Evolutionary conservation across 1,140 invertebrate genomes (phyloP).

Genomic region (Panagrolaimus sp.): DNA sequence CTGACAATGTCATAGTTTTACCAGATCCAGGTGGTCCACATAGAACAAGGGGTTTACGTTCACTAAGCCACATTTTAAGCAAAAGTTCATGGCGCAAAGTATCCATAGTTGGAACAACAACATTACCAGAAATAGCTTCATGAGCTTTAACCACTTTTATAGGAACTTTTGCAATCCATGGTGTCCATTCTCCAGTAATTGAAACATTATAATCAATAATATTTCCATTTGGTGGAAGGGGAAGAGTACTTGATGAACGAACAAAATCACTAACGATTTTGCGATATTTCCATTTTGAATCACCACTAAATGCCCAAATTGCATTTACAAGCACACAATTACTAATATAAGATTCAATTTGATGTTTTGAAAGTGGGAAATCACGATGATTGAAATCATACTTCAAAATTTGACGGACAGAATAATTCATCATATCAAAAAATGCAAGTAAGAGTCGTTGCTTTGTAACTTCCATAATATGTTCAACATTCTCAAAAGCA

Average conservation of each 20-base stretch:
- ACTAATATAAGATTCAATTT: constrained; percentile 80
- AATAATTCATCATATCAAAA: constrained; percentile 95
- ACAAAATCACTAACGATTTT: constrained; percentile 92
- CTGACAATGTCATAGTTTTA: constrained; percentile 99
- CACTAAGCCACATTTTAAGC: constrained; percentile 94
- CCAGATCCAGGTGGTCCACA: constrained; percentile 98
- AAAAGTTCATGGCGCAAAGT: constrained; percentile 95
- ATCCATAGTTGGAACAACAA: constrained; percentile 96
- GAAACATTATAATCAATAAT: constrained; percentile 62
- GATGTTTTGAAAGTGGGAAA: constrained; percentile 82
- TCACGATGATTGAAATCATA: constrained; percentile 89
- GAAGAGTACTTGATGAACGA: constrained; percentile 83
- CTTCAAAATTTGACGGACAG: constrained; percentile 74
- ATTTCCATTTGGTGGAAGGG: constrained; percentile 71
- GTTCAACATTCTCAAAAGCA: constrained; percentile 78
- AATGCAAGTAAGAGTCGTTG: constrained; percentile 85
- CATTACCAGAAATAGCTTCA: constrained; percentile 93
- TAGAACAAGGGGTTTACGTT: constrained; percentile 96
- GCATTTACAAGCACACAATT: constrained; percentile 60
- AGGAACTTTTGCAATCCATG: constrained; percentile 94
- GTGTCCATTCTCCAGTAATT: constrained; percentile 74
- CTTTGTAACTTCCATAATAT: constrained; percentile 98
- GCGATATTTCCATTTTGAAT: constrained; percentile 85
- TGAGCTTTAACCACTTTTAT: constrained; percentile 99
- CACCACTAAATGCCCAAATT: constrained; percentile 95